phyloP scores from a whole-genome alignment of 2,797 vertebrate species.

The Peromyscus nudipes region DNA sequence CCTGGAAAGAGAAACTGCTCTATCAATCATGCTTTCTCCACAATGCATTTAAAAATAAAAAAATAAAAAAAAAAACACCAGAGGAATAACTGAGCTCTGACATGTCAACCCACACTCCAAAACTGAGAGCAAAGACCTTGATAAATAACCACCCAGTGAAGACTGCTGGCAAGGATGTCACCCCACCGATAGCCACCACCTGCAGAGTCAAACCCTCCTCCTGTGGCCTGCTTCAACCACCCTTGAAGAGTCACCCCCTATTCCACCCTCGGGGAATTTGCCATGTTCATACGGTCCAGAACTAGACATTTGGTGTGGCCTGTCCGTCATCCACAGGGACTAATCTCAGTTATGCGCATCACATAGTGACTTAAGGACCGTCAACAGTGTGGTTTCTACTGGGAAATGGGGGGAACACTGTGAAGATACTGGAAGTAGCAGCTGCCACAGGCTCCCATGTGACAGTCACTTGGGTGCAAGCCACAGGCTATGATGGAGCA shows the following conservation, averaged over 20 bases:
- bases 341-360: neutral
- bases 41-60: neutral
- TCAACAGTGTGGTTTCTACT: fast-evolving
- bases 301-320: neutral
- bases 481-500: neutral
- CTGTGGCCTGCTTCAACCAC: neutral
- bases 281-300: neutral
- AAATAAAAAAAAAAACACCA: no score
- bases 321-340: fast-evolving
- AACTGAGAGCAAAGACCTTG: neutral
- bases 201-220: neutral
- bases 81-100: neutral
- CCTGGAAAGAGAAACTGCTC: neutral
- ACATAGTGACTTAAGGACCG: neutral
- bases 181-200: no score
- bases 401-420: fast-evolving
- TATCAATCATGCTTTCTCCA: neutral
- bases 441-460: neutral
- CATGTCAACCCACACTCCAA: neutral
- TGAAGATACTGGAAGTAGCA: neutral
- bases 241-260: neutral
- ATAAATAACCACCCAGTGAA: no score
- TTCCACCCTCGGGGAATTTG: no score
- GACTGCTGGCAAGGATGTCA: neutral
- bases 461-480: neutral